A percentile compares a stretch with the other conserved stretches of the same genome.
Conservation (phyloP, 2,113 vertebrate species). For the Turnix velox region DNA sequence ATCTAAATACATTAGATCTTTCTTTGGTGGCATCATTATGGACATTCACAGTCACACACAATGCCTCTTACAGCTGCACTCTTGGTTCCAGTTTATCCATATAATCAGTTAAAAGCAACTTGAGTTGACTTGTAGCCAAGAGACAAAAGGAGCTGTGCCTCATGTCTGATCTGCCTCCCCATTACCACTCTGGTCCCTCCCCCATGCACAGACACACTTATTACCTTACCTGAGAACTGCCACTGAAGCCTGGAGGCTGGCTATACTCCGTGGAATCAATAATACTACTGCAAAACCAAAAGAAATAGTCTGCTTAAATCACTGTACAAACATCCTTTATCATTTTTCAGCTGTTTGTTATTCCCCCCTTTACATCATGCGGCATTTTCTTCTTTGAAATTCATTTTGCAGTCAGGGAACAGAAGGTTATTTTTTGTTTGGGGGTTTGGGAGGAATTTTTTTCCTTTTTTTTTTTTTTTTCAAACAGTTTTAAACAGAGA, state of each 20-base stretch:
- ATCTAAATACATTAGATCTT: not conserved
- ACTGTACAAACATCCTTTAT: not conserved
- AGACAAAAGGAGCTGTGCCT: not conserved
- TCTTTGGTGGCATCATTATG: not conserved
- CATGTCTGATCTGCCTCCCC: not conserved
- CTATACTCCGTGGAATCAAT: slow-evolving; percentile 92
- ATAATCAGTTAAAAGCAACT: not conserved
- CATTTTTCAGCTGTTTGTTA: not conserved
- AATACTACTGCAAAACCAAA: slow-evolving; percentile 85
- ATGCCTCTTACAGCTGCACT: not conserved
- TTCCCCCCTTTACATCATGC: not conserved
- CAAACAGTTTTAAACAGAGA: not conserved
- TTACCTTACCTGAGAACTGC: slow-evolving; percentile 83
- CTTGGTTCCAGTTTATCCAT: not conserved
- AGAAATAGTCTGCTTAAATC: slow-evolving; percentile 52
- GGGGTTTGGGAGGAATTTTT: not conserved
- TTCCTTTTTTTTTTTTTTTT: not conserved
- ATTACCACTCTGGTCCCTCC: fast-evolving
- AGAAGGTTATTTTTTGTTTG: not conserved
- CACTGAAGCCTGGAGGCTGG: slow-evolving; percentile 92
- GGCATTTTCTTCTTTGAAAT: not conserved
- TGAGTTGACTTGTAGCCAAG: fast-evolving
- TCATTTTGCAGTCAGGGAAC: not conserved
- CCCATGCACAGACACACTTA: not conserved
- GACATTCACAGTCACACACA: not conserved